Percentiles rank a stretch among this genome's conserved stretches.
Evolutionary conservation across 2,113 vertebrate species (phyloP).

Genomic region (Aspidoscelis tigris): DNA sequence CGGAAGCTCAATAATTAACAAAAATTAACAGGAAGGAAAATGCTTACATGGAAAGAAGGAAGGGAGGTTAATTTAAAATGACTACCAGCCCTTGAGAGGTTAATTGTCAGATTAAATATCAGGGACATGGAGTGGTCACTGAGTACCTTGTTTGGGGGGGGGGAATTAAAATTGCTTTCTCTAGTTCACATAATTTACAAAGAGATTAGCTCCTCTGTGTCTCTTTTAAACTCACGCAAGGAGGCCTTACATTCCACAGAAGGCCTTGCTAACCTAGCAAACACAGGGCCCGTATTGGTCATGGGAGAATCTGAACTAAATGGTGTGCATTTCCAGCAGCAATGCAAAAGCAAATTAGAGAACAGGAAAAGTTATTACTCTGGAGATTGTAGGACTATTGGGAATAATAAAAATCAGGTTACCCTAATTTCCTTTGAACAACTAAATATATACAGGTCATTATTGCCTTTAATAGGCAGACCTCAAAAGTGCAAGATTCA

Average conservation of each 20-base stretch:
- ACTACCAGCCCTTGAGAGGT: slow-evolving; percentile 53
- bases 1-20: slow-evolving; percentile 50
- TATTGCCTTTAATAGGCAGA: slow-evolving; percentile 77
- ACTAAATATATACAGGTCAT: slow-evolving; percentile 82
- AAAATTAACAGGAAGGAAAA: slow-evolving; percentile 56
- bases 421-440: slow-evolving; percentile 82
- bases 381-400: slow-evolving; percentile 70
- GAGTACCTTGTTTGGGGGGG: slow-evolving; percentile 58
- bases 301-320: slow-evolving; percentile 74
- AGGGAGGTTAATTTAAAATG: slow-evolving; percentile 63
- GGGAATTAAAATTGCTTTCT: slow-evolving; percentile 70
- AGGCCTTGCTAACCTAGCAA: slow-evolving; percentile 56
- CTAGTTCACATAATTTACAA: slow-evolving; percentile 69
- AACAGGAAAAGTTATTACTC: slow-evolving; percentile 73
- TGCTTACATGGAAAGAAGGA: slow-evolving; percentile 21
- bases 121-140: slow-evolving; percentile 51
- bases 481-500: slow-evolving; percentile 67
- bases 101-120: slow-evolving; percentile 62
- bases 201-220: slow-evolving; percentile 75
- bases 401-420: slow-evolving; percentile 81
- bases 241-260: slow-evolving; percentile 60
- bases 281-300: slow-evolving; percentile 54
- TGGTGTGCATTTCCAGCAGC: slow-evolving; percentile 75
- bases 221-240: slow-evolving; percentile 68
- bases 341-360: slow-evolving; percentile 79